phyloP scores from a whole-genome alignment of 2,113 vertebrate species.

The Probosciger aterrimus region DNA sequence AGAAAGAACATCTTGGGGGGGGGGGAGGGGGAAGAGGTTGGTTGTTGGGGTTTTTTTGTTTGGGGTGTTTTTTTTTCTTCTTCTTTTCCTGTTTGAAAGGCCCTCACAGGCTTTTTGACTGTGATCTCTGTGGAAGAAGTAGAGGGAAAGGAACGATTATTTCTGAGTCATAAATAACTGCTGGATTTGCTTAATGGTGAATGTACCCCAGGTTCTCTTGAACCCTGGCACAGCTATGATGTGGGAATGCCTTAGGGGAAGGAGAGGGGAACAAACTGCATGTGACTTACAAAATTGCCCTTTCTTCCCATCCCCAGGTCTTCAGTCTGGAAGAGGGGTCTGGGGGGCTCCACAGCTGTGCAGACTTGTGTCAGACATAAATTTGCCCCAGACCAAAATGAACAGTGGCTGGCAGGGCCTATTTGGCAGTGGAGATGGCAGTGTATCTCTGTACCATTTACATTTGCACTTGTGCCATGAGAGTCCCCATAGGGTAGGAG shows the following conservation, averaged over 20 bases:
- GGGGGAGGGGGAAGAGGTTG: no score
- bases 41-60: background rate
- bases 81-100: background rate
- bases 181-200: background rate
- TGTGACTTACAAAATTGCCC: background rate
- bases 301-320: background rate
- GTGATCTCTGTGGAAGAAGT: background rate
- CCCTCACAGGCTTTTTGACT: background rate
- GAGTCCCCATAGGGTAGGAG: background rate
- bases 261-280: background rate
- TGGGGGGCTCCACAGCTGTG: background rate
- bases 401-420: background rate
- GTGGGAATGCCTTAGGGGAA: background rate
- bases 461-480: background rate
- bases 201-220: background rate
- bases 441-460: background rate
- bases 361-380: background rate
- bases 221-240: background rate
- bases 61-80: no score
- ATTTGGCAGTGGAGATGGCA: background rate
- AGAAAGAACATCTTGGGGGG: background rate
- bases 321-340: background rate
- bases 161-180: background rate
- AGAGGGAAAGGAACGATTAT: background rate
- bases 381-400: background rate